phyloP scores from a whole-genome alignment of 2,113 vertebrate genomes.

The Piaya cayana region DNA sequence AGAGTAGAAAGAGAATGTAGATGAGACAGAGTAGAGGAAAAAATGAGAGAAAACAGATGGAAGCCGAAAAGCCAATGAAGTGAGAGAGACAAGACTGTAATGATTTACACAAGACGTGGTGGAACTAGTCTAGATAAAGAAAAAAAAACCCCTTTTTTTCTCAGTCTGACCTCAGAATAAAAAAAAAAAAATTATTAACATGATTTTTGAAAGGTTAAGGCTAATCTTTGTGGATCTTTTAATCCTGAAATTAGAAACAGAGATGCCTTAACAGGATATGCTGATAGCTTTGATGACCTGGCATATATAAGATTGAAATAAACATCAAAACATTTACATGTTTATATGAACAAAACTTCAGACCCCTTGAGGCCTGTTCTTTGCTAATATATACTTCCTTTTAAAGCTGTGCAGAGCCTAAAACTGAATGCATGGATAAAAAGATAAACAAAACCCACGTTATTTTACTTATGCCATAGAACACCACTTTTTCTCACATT shows the following conservation, averaged over 20 bases:
- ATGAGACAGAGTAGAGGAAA: conserved; percentile 41
- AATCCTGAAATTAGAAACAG: conserved; percentile 19
- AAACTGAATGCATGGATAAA: background rate
- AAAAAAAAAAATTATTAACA: background rate
- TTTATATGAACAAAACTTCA: conserved; percentile 1
- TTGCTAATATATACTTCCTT: background rate
- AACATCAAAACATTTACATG: background rate
- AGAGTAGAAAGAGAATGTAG: conserved; percentile 43
- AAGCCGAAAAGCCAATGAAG: conserved; percentile 57
- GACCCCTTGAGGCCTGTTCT: background rate
- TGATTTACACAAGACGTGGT: conserved; percentile 37
- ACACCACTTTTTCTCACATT: background rate
- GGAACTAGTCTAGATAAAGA: conserved; percentile 16
- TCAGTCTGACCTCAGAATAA: background rate
- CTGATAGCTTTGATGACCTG: background rate
- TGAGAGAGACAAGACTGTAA: conserved; percentile 50
- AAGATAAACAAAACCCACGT: background rate
- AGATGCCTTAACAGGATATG: background rate
- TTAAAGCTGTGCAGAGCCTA: background rate
- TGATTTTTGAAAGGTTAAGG: background rate
- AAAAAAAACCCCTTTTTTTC: background rate
- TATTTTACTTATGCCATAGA: background rate
- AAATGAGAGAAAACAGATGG: conserved; percentile 68
- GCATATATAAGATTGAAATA: conserved; percentile 7
- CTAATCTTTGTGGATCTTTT: conserved; percentile 22